A percentile compares a stretch with the other conserved stretches of the same genome.
These are phyloP conservation scores for Drosophila pachea DNA, from an alignment of 1,140 invertebrate genomes.

Conservation along the genomic window DNA sequence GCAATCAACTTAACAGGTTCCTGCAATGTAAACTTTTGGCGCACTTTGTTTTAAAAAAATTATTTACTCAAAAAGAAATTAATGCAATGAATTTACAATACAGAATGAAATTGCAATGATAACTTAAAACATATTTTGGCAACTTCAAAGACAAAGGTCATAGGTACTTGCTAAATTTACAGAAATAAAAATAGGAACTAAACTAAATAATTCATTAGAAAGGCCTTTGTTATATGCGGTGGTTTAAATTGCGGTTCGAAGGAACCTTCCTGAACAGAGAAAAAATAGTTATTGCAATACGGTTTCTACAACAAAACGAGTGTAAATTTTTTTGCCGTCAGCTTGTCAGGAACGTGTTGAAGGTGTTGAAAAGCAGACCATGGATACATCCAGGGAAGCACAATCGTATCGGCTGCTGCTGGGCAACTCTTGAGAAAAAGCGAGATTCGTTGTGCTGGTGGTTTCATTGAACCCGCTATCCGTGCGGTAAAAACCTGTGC, in stretches of 20 bases:
- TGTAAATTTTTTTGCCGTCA: no score
- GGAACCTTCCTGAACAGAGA: slow-evolving; percentile 5
- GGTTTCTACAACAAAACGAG: slow-evolving; percentile 21
- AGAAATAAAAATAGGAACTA: slow-evolving; percentile 14
- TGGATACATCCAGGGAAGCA: slow-evolving; percentile 52
- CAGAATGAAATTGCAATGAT: slow-evolving; percentile 25
- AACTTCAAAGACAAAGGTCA: slow-evolving; percentile 20
- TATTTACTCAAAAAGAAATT: slow-evolving; percentile 19
- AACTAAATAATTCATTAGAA: slow-evolving; percentile 27
- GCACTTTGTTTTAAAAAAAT: not conserved
- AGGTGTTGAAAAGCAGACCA: slow-evolving; percentile 71
- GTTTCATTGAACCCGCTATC: slow-evolving; percentile 78
- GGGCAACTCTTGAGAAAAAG: slow-evolving; percentile 52
- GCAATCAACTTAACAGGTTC: slow-evolving; percentile 6
- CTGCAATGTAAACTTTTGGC: not conserved
- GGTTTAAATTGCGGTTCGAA: slow-evolving; percentile 35
- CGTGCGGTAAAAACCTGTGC: slow-evolving; percentile 54
- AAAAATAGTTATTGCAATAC: slow-evolving; percentile 51
- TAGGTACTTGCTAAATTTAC: slow-evolving; percentile 27
- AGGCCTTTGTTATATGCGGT: slow-evolving; percentile 38
- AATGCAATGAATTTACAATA: slow-evolving; percentile 12
- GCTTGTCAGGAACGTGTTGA: slow-evolving; percentile 56
- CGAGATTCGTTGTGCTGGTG: slow-evolving; percentile 60
- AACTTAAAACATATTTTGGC: slow-evolving; percentile 44
- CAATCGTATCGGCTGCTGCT: slow-evolving; percentile 11